Evolutionary conservation across 2,797 vertebrate species (phyloP), one percentile per base, ranked within the genome.

Genomic region (Glossophaga mutica): DNA sequence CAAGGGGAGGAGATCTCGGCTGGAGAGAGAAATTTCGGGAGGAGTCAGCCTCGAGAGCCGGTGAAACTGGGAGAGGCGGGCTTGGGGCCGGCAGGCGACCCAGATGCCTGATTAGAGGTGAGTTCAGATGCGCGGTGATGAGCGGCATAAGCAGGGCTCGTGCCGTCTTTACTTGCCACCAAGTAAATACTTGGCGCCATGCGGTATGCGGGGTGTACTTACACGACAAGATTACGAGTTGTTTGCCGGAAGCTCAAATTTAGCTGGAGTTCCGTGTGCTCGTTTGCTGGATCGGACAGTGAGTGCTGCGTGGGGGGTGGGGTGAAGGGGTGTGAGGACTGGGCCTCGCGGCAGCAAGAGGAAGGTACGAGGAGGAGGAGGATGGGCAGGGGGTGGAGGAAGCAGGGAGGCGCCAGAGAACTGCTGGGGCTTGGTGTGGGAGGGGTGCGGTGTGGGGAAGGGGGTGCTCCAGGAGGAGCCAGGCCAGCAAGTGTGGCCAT

Each of bases 221-320:
- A 7, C 11, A 7, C 19, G n/a, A 19, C 14, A 21, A 19, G 76
- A 87, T 26, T 6, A n/a, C 29, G 16, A 2, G 50, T 9, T 59
- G 19, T 73, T 68, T 21, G 65, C 32, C 42, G 76, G 34, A 57
- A 65, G 50, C 57, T 89, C 42, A 62, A 15, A 26, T 59, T 57
- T 29, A 87, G 44, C 3, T 1, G 22, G 78, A 68, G 22, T 18
- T 50, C 26, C 52, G 18, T 39, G 1, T 32, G 55, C 77, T 81
- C 29, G 37, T 22, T 46, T 44, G 50, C 8, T 44, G 50, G 37
- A 8, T 32, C 1, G 34, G 29, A n/a, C 16, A 5, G 1, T 10
- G 32, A 8, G 1, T 6, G 26, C 44, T 50, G 14, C 6, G 0
- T 0, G 3, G 24, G 16, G 22, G 5, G 12, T 0, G 52, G n/a